Percentiles rank a stretch among this genome's conserved stretches.
Evolutionary conservation across 1,140 invertebrate genomes (phyloP).

Genomic region (Eumaeus atala): DNA sequence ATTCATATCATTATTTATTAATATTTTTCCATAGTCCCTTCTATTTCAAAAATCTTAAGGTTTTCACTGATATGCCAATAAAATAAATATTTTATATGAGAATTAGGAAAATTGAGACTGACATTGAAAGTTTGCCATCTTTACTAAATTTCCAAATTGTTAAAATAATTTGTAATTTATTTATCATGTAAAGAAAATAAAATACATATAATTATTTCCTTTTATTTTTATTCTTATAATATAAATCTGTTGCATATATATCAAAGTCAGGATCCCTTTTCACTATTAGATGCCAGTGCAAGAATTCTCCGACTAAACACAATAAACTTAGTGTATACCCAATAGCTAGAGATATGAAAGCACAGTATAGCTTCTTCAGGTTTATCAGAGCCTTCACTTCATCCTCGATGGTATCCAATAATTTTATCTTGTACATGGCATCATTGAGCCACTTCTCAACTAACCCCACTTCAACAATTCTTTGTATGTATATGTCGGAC

Average conservation of each 20-base stretch:
- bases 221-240: constrained; percentile 68
- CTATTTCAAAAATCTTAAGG: too few species aligned
- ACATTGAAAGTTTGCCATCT: background rate
- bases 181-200: constrained; percentile 15
- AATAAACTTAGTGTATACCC: constrained; percentile 79
- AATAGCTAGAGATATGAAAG: constrained; percentile 79
- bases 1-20: too few species aligned
- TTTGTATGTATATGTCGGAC: constrained; percentile 79
- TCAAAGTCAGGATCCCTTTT: constrained; percentile 81
- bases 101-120: background rate
- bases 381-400: constrained; percentile 82
- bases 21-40: too few species aligned
- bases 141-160: constrained; percentile 1
- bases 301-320: constrained; percentile 76
- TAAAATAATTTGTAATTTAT: constrained; percentile 4
- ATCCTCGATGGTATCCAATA: constrained; percentile 56
- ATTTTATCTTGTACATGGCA: constrained; percentile 75
- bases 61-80: too few species aligned
- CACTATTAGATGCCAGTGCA: constrained; percentile 80
- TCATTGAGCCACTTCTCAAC: constrained; percentile 87
- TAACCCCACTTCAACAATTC: constrained; percentile 83
- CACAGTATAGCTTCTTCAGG: constrained; percentile 84
- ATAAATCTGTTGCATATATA: constrained; percentile 77
- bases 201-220: constrained; percentile 27
- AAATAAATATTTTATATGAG: too few species aligned